Evolutionary conservation across 2,888 invertebrate genomes (phyloP).

Genomic region (Taenaris catops): DNA sequence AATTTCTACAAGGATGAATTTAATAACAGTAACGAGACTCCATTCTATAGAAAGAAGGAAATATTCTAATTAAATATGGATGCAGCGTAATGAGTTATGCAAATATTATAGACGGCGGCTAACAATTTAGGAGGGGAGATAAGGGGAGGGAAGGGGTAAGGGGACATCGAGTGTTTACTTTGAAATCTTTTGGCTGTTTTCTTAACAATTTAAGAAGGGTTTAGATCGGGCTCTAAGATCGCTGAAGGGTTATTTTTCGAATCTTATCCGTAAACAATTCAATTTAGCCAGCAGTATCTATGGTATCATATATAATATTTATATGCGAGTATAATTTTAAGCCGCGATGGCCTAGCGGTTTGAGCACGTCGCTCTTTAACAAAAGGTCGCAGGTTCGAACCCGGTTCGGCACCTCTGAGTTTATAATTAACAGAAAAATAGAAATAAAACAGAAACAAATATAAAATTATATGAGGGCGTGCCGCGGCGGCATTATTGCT

Average conservation of each 20-base stretch:
- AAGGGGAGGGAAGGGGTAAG: constrained; percentile 24
- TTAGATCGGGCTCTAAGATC: constrained; percentile 2
- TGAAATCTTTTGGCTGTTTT: constrained; percentile 26
- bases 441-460: too few species aligned
- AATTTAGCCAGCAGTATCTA: too few species aligned
- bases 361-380: too few species aligned
- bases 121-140: constrained; percentile 40
- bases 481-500: too few species aligned
- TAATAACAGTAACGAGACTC: neutral
- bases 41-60: constrained; percentile 48
- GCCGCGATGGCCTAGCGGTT: too few species aligned
- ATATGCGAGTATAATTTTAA: too few species aligned
- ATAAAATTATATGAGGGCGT: too few species aligned
- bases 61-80: constrained; percentile 76
- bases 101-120: constrained; percentile 63
- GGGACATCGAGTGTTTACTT: constrained; percentile 26
- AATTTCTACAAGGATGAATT: too few species aligned
- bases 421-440: too few species aligned
- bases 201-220: constrained; percentile 23
- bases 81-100: constrained; percentile 72
- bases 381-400: too few species aligned
- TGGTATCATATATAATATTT: too few species aligned
- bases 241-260: constrained; percentile 1
- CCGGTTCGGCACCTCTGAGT: too few species aligned
- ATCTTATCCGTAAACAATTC: neutral